Evolutionary conservation across 2,797 vertebrate species (phyloP), one percentile per base, ranked within the genome.

Genomic region (Momotus momota): DNA sequence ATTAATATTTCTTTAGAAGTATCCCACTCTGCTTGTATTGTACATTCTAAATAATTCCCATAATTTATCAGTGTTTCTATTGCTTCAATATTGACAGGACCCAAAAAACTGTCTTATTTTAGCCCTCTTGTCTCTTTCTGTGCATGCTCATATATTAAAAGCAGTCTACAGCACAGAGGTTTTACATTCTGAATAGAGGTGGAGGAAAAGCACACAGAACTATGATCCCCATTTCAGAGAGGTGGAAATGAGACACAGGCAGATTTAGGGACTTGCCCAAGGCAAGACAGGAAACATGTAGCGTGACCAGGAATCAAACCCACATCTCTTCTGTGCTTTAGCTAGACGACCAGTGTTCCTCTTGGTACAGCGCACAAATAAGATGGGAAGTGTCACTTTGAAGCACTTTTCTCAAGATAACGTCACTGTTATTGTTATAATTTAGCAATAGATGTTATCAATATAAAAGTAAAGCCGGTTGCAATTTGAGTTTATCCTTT

Each of bases 401-500:
- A 96, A 96, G 91, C 62, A 52, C 85, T 91, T 94, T 89, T 96
- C 91, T 94, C 89, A 66, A 94, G 85, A 91, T 96, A 89, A 94
- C 94, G 75, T 96, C 96, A 97, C 91, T 97, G 95, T 96, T 97
- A 96, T 97, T 95, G 87, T 94, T 97, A 91, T 96, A 96, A 91
- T 96, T 94, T 95, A 96, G 94, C 62, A 81, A 95, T 94, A 94
- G 96, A 97, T 97, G 89, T 94, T 97, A 96, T 97, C 94, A 94
- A 95, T 92, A 93, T 55, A 83, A 90, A 96, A 96, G 84, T 91
- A 97, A 97, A 96, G 95, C 95, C 81, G 79, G 91, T 96, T 92
- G 96, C 95, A 96, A 97, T 97, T 96, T 96, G 86, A 96, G 84
- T 96, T 96, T 97, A 96, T 95, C 96, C 95, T 95, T 96, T 75